Base-by-base conservation (phyloP, 1,140 invertebrate genomes). In the Solenopsis invicta region DNA sequence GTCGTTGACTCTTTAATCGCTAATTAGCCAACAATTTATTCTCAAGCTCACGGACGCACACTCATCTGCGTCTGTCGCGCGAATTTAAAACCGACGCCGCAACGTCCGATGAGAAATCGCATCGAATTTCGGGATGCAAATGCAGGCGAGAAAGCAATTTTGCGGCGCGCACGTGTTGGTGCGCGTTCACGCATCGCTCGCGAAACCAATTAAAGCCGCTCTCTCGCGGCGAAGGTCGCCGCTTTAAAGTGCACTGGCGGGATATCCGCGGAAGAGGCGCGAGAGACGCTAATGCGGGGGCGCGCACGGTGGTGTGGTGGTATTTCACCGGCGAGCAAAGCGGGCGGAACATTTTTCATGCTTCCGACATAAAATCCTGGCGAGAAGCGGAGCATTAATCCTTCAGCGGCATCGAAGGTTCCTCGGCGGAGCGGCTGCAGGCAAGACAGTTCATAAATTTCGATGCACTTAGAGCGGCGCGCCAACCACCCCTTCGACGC, bases 361-460 rank as follows among this genome's bases (percentile, higher is more conserved):
- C 69, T 87, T 82, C 69, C 89, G 54, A 85, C 87, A 76, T 72
- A 86, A 90, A 89, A 91, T 91, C 86, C 89, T 61, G 56, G 6
- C 80, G 78, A 54, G 64, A 78, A 91, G 52, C 87, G 80, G 75
- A 52, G 59, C 89, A 91, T 91, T 89, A 91, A 91, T 91, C 90
- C 89, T 91, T 87, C 87, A 56, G 61, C 64, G 50, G 78, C 86
- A 80, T 81, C 59, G 87, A 74, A 71, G 54, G 71, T 37, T 84
- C 59, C 52, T 74, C 56, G 54, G 84, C 66, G 54, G 54, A 62
- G 21, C 74, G 77, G 34, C 80, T 84, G 41, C 54, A 48, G 24
- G 76, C 54, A 75, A 87, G 85, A 54, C 45, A 87, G 90, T 91
- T 91, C 90, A 91, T 91, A 91, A 91, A 91, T 91, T 91, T 91